phyloP scores from a whole-genome alignment of 1,140 invertebrate genomes.

The Drosophila varians region DNA sequence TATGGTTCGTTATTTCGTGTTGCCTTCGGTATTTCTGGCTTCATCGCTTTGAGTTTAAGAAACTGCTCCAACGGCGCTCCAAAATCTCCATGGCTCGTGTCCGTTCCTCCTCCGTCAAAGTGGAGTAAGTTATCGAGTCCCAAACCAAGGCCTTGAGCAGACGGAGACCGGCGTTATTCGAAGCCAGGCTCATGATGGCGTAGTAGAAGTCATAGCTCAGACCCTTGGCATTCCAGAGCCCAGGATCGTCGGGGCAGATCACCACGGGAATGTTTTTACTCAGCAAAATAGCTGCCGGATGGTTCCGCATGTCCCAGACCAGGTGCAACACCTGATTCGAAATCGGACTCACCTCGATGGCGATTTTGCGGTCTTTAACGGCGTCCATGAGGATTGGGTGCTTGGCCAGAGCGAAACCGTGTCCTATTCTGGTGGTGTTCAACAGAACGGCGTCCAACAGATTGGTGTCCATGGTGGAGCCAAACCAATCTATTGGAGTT shows the following conservation, averaged over 20 bases:
- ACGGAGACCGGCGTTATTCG: slow-evolving; percentile 86
- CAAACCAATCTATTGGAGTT: slow-evolving; percentile 85
- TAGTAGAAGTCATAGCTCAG: slow-evolving; percentile 90
- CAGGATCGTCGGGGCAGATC: slow-evolving; percentile 89
- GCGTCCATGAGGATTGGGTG: slow-evolving; percentile 89
- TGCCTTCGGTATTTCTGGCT: too few species aligned
- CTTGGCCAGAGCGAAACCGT: slow-evolving; percentile 89
- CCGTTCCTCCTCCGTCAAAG: too few species aligned
- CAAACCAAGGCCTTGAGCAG: slow-evolving; percentile 88
- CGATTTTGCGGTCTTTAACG: slow-evolving; percentile 87
- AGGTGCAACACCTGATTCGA: slow-evolving; percentile 90
- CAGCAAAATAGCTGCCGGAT: slow-evolving; percentile 89
- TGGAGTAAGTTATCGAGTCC: slow-evolving; percentile 86
- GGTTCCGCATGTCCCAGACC: slow-evolving; percentile 91
- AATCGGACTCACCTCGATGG: slow-evolving; percentile 92
- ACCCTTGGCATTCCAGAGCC: slow-evolving; percentile 87
- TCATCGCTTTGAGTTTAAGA: too few species aligned
- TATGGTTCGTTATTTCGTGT: too few species aligned
- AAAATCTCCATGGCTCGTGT: too few species aligned
- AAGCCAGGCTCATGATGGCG: slow-evolving; percentile 89
- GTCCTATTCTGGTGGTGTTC: slow-evolving; percentile 87
- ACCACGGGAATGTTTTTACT: slow-evolving; percentile 86
- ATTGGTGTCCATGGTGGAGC: slow-evolving; percentile 84
- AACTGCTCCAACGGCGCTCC: too few species aligned
- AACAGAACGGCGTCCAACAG: slow-evolving; percentile 88